Percentiles rank a stretch among this genome's conserved stretches.
These are phyloP conservation scores for Oryzias curvinotus DNA, from an alignment of 2,113 vertebrate genomes.

Conservation along the genomic window DNA sequence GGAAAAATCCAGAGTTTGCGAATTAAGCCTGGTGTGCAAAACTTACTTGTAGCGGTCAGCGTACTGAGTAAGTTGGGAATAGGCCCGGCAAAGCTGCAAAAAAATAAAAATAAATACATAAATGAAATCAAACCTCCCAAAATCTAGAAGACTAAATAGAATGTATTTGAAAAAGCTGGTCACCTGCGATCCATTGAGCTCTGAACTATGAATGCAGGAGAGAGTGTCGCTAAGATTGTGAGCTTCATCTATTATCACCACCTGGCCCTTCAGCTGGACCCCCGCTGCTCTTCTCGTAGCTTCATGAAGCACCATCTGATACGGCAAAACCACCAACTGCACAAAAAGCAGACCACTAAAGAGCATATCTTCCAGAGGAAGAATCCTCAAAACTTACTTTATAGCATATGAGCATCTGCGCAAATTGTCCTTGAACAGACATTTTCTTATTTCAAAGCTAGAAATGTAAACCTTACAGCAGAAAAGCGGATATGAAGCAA, in stretches of 20 bases:
- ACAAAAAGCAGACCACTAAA: constrained; percentile 3
- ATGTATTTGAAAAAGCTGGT: not conserved
- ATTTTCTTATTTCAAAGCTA: too few relatives aligned
- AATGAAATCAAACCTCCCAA: not conserved
- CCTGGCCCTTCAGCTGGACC: constrained; percentile 89
- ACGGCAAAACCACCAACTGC: constrained; percentile 95
- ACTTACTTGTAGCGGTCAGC: constrained; percentile 89
- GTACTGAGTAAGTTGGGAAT: constrained; percentile 93
- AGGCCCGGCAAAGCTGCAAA: constrained; percentile 87
- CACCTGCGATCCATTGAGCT: constrained; percentile 91
- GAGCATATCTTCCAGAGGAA: too few relatives aligned
- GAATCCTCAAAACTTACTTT: too few relatives aligned
- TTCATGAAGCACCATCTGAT: constrained; percentile 91
- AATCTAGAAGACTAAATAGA: not conserved
- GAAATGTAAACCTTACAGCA: too few relatives aligned
- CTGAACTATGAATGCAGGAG: constrained; percentile 84
- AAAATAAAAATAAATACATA: constrained; percentile 6
- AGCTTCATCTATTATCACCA: constrained; percentile 90
- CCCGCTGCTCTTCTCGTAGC: constrained; percentile 87
- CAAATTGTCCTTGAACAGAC: too few relatives aligned
- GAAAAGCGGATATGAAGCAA: too few relatives aligned
- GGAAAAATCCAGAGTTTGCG: not conserved
- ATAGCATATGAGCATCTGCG: too few relatives aligned
- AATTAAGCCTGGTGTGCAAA: not conserved
- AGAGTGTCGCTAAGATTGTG: constrained; percentile 96